Percentiles rank a stretch among this genome's conserved stretches.
Conservation (phyloP, 2,888 invertebrate genomes). For the Salpingus planirostris region DNA sequence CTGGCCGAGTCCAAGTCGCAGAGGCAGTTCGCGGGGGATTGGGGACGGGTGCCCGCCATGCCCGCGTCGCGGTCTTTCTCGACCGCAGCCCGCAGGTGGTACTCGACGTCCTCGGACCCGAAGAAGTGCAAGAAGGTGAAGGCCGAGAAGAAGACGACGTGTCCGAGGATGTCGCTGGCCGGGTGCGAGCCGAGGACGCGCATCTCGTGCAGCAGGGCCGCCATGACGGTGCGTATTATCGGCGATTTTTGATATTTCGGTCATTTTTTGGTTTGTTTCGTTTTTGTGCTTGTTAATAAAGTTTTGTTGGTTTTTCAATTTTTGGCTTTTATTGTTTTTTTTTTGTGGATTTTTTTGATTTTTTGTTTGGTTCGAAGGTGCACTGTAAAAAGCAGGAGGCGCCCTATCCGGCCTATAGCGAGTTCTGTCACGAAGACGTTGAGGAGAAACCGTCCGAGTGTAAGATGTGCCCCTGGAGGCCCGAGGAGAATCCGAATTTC, state of each 20-base stretch:
- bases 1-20: constrained; percentile 27
- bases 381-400: constrained; percentile 24
- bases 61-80: no score
- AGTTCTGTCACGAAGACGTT: constrained; percentile 24
- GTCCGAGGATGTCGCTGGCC: constrained; percentile 5
- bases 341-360: constrained; percentile 5
- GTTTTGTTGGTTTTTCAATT: constrained; percentile 2
- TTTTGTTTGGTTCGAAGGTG: constrained; percentile 9
- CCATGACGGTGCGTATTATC: constrained; percentile 8
- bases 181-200: constrained; percentile 3
- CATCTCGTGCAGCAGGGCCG: constrained; percentile 2
- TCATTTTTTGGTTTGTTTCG: constrained; percentile 7
- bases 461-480: constrained; percentile 24
- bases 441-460: constrained; percentile 22
- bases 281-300: constrained; percentile 11
- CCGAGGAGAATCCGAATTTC: constrained; percentile 23
- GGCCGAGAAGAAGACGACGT: constrained; percentile 1
- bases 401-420: constrained; percentile 28
- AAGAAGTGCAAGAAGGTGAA: constrained; percentile 9
- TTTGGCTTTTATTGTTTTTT: constrained; percentile 3
- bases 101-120: constrained; percentile 4
- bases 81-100: constrained; percentile 1
- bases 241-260: constrained; percentile 10
- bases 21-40: neutral
- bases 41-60: no score